These are phyloP conservation scores for Archegozetes longisetosus DNA, from an alignment of 1,140 invertebrate species.

Conservation along the genomic window DNA sequence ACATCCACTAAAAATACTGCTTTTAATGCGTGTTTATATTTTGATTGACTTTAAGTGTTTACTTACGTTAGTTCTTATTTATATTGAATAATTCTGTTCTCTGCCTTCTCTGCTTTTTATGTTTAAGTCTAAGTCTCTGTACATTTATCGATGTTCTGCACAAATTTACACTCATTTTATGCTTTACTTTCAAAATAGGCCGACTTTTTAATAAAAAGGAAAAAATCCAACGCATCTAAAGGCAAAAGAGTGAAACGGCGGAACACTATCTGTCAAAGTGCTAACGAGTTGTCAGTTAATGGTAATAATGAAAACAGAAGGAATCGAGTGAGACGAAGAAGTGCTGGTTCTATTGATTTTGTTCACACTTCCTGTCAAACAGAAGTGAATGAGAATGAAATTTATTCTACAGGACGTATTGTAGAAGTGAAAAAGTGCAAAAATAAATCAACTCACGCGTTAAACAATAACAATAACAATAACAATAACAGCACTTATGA, in stretches of 20 bases:
- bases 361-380: conserved; percentile 20
- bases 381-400: conserved; percentile 5
- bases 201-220: conserved; percentile 22
- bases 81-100: too few relatives aligned
- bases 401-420: conserved; percentile 4
- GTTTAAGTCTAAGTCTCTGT: too few relatives aligned
- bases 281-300: neutral
- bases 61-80: too few relatives aligned
- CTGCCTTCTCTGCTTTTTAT: too few relatives aligned
- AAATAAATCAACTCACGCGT: neutral
- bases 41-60: too few relatives aligned
- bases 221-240: conserved; percentile 16
- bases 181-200: too few relatives aligned
- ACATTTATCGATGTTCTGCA: too few relatives aligned
- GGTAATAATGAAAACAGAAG: neutral
- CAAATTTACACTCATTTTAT: too few relatives aligned
- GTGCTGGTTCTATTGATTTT: conserved; percentile 1
- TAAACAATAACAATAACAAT: conserved; percentile 9
- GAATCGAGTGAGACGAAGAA: neutral
- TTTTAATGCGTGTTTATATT: too few relatives aligned
- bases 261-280: neutral
- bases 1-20: too few relatives aligned
- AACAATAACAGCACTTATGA: conserved; percentile 1
- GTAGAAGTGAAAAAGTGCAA: conserved; percentile 4
- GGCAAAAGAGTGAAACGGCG: neutral